phyloP scores from a whole-genome alignment of 2,113 vertebrate species.

The Propithecus coquereli region DNA sequence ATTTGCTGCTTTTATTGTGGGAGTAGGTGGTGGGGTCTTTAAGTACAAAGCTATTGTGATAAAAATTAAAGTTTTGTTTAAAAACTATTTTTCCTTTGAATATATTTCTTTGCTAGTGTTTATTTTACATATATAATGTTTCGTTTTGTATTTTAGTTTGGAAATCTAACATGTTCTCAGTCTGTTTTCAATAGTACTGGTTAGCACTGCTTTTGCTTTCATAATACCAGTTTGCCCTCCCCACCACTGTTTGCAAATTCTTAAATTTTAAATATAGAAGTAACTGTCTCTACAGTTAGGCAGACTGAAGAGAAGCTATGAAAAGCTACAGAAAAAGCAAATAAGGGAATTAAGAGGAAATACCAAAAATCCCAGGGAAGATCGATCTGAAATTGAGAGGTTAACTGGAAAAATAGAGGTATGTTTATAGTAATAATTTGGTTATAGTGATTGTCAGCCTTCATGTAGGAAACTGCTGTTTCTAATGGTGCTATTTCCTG shows the following conservation, averaged over 20 bases:
- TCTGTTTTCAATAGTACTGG: neutral
- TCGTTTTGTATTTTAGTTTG: slow-evolving; percentile 39
- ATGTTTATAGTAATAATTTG: slow-evolving; percentile 39
- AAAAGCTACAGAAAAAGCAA: slow-evolving; percentile 92
- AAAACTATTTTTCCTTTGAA: neutral
- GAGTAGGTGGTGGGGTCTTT: neutral
- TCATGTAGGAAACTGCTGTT: slow-evolving; percentile 8
- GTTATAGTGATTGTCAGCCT: neutral
- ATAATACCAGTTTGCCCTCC: neutral
- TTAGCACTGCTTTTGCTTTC: slow-evolving; percentile 31
- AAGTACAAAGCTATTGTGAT: neutral
- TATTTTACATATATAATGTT: neutral
- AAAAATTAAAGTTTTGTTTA: slow-evolving; percentile 10
- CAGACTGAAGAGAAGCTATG: slow-evolving; percentile 92
- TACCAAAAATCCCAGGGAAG: slow-evolving; percentile 78
- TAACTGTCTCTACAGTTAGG: slow-evolving; percentile 84
- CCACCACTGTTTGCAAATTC: slow-evolving; percentile 30
- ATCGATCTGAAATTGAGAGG: slow-evolving; percentile 83
- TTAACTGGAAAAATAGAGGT: slow-evolving; percentile 90
- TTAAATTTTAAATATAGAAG: slow-evolving; percentile 61
- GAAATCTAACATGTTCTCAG: neutral
- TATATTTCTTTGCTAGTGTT: neutral
- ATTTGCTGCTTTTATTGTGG: neutral
- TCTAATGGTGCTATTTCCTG: neutral
- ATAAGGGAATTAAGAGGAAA: slow-evolving; percentile 83